Base-by-base conservation (phyloP, 2,797 vertebrate species). In the Neomorphus geoffroyi region DNA sequence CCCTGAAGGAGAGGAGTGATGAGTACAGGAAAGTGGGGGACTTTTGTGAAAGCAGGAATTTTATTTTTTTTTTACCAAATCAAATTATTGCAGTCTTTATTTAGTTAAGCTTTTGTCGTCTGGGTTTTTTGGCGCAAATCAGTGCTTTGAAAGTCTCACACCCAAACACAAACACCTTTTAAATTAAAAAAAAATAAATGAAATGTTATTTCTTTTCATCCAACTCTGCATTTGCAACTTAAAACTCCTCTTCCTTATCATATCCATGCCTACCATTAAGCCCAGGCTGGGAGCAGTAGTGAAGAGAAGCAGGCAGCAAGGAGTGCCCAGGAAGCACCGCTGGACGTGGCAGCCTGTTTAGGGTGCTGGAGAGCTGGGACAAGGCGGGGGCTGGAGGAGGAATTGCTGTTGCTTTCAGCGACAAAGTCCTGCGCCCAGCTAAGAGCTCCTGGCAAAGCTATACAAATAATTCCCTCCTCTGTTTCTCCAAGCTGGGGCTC, bases 201-300 rank as follows among this genome's bases (percentile, higher is more conserved):
- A 23, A 43, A 27, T 56, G 2, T 17, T 77, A 11, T 19, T 78
- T 82, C 21, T 79, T 91, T 65, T 32, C 53, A 33, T 61, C 15
- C 56, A 30, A 4, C 41, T 85, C 41, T 54, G 1, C 39, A 19
- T 17, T 61, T 78, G 33, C 61, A 37, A 23, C 8, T 48, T 80
- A 17, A 70, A 87, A 33, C 30, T 56, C 3, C 22, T 80, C 81
- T 86, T 45, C 32, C 72, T 41, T 26, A 10, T 54, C 11, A 1
- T 64, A 5, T 11, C 27, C 6, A 0, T 32, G 39, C 14, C 37
- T 21, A 2, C n/a, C 1, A 0, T 32, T 61, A 53, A 28, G 60
- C 5, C 18, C 51, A 9, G 37, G 33, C 18, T 83, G 71, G 65
- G 50, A 78, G 50, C 37, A 10, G 10, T 2, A 18, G 27, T 26